Evolutionary conservation across 2,797 vertebrate species (phyloP).

Genomic region (Thaleichthys pacificus): DNA sequence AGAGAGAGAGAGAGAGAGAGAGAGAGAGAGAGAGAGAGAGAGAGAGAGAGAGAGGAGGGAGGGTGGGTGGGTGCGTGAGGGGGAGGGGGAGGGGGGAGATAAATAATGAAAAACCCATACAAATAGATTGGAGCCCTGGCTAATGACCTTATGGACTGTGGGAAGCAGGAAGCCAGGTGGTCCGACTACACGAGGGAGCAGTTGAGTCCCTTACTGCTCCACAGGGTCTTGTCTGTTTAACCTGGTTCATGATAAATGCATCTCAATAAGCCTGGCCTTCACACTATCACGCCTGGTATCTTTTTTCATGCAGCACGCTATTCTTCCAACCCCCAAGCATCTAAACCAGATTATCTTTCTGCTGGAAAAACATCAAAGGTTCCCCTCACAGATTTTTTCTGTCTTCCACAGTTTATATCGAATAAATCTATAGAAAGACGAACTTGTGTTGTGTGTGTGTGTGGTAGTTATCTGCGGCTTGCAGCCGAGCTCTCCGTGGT

Average conservation of each 20-base stretch:
- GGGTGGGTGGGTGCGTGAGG: no score
- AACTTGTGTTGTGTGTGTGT: slow-evolving; percentile 10
- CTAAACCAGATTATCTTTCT: neutral
- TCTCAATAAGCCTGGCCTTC: neutral
- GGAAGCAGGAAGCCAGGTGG: neutral
- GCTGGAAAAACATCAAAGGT: slow-evolving; percentile 8
- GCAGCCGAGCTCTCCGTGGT: slow-evolving; percentile 39
- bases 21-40: no score
- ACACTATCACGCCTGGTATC: neutral
- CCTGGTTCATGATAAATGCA: slow-evolving; percentile 10
- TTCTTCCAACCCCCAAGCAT: slow-evolving; percentile 1
- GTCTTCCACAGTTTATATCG: no score
- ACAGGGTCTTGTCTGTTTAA: neutral
- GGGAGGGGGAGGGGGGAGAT: no score
- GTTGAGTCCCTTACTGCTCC: neutral
- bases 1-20: no score
- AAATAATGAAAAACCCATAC: neutral
- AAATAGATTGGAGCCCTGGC: neutral
- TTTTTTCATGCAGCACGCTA: neutral
- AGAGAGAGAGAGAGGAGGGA: no score
- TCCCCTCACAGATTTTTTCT: slow-evolving; percentile 6
- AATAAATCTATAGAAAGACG: no score
- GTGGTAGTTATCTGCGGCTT: slow-evolving; percentile 44
- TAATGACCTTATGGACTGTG: slow-evolving; percentile 10
- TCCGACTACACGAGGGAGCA: neutral